Conservation (phyloP, 2,888 invertebrate species). For the Lepidonotus clava region DNA sequence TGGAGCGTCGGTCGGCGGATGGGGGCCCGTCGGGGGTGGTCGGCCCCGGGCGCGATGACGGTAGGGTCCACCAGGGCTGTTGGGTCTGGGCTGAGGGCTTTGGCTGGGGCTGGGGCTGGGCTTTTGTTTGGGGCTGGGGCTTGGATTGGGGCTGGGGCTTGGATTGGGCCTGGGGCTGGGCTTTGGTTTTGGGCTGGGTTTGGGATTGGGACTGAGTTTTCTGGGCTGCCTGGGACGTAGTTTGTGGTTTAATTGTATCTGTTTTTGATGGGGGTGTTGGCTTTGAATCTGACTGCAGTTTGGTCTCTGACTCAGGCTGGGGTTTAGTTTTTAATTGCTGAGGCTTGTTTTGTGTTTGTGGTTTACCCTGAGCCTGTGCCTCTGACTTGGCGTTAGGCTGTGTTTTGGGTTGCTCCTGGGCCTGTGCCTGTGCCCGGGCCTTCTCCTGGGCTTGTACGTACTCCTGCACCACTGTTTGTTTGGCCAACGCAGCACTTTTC, state of each 20-base stretch:
- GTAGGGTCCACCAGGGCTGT: neutral
- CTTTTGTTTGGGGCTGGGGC: neutral
- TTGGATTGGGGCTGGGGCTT: neutral
- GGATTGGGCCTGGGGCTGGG: neutral
- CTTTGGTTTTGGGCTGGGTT: neutral
- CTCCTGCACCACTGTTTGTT: neutral
- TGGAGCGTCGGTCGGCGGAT: neutral
- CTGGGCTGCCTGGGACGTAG: neutral
- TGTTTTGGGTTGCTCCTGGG: neutral
- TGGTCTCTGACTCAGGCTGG: neutral
- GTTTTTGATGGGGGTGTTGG: too few species aligned
- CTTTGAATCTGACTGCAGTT: neutral
- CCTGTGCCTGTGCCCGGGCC: neutral
- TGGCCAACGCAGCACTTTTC: neutral
- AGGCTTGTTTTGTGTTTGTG: neutral
- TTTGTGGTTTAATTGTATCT: neutral
- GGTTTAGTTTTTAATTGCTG: neutral
- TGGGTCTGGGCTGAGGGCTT: neutral
- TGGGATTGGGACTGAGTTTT: neutral
- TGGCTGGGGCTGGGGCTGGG: neutral
- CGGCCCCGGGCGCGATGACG: neutral
- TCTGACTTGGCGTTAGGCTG: neutral
- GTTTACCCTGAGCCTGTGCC: neutral
- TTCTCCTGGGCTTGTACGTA: too few species aligned
- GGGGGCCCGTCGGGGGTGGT: neutral